These are phyloP conservation scores for Macquaria australasica DNA, from an alignment of 2,113 vertebrate genomes.

Conservation along the genomic window DNA sequence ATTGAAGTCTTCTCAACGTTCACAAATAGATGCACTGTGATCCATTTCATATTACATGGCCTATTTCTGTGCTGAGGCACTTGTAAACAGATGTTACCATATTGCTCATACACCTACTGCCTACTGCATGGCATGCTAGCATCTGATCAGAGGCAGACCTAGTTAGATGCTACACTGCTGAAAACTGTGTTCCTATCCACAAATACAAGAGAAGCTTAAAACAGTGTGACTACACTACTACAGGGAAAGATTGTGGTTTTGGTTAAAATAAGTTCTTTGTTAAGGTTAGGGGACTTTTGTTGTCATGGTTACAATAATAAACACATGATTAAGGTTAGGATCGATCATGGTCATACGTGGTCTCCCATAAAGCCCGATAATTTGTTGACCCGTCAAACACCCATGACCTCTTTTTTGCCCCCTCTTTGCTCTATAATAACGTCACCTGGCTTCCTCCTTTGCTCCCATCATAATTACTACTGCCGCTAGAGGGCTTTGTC, in stretches of 20 bases:
- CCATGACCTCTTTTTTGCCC: no score
- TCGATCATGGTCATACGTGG: no score
- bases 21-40: not conserved
- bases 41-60: conserved; percentile 8
- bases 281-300: no score
- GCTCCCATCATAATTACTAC: not conserved
- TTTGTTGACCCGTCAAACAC: not conserved
- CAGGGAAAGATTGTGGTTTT: no score
- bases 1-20: not conserved
- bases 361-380: not conserved
- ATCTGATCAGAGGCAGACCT: not conserved
- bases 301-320: no score
- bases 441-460: no score
- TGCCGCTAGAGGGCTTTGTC: not conserved
- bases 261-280: no score
- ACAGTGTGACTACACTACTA: not conserved
- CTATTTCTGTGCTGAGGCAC: conserved; percentile 17
- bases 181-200: not conserved
- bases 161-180: not conserved
- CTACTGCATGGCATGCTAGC: not conserved
- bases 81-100: not conserved
- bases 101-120: not conserved
- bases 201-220: not conserved
- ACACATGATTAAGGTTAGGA: no score
- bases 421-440: no score